Evolutionary conservation across 2,113 vertebrate species (phyloP).

Genomic region (Amazona vittata): DNA sequence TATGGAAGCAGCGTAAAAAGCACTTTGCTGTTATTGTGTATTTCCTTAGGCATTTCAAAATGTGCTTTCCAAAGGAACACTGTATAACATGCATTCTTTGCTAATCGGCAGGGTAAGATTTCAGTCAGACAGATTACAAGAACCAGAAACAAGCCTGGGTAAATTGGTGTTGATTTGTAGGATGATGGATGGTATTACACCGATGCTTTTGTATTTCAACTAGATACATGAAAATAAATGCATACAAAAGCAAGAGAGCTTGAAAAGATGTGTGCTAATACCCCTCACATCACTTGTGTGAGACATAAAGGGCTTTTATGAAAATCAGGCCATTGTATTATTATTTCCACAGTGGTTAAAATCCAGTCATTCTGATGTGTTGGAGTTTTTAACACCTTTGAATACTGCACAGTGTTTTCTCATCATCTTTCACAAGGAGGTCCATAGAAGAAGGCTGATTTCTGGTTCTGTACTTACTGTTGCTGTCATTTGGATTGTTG

Average conservation of each 20-base stretch:
- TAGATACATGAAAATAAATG: background rate
- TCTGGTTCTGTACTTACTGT: background rate
- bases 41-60: slow-evolving; percentile 40
- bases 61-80: background rate
- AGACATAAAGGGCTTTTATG: background rate
- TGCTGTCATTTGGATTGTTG: background rate
- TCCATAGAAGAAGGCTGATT: background rate
- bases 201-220: background rate
- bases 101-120: slow-evolving; percentile 40
- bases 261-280: background rate
- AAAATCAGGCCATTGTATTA: background rate
- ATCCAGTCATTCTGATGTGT: background rate
- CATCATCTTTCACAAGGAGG: accelerated
- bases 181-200: background rate
- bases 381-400: background rate
- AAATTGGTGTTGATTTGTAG: slow-evolving; percentile 16
- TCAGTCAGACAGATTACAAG: slow-evolving; percentile 58
- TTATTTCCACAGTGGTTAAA: background rate
- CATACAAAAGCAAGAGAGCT: background rate
- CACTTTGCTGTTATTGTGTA: background rate
- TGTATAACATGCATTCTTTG: slow-evolving; percentile 32
- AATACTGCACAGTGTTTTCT: background rate
- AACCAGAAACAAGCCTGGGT: background rate
- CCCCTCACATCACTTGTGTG: background rate
- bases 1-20: background rate